Percentiles rank a stretch among this genome's conserved stretches.
These are phyloP conservation scores for Sphenopsis melanotis DNA, from an alignment of 2,797 vertebrate genomes.

Conservation along the genomic window DNA sequence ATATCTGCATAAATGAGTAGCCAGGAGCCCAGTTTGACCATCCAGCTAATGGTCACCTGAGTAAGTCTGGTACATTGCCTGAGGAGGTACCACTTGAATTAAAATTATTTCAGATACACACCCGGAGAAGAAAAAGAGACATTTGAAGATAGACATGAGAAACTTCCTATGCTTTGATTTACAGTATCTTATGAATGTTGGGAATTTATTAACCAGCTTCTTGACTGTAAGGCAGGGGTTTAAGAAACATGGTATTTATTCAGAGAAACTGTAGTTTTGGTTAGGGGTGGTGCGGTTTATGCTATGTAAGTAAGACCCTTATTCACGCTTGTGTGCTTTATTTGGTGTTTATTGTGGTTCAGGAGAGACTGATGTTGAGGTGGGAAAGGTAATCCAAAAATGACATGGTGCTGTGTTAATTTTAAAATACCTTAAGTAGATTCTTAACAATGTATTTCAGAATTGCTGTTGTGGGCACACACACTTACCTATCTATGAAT, in stretches of 20 bases:
- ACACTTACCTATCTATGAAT: neutral
- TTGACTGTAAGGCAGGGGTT: neutral
- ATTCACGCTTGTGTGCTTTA: fast-evolving
- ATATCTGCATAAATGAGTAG: neutral
- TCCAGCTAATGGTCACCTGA: neutral
- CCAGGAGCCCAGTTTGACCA: neutral
- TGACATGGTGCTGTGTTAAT: neutral
- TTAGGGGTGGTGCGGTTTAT: neutral
- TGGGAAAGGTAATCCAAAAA: neutral
- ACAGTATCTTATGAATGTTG: neutral
- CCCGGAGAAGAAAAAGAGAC: neutral
- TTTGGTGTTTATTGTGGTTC: neutral
- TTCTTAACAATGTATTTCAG: neutral
- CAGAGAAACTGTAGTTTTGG: neutral
- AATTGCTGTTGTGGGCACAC: neutral
- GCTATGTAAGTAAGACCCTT: neutral
- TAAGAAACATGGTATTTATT: neutral
- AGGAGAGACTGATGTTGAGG: neutral
- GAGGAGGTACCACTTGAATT: neutral
- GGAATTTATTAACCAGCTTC: neutral
- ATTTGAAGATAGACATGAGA: neutral
- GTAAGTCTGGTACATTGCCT: neutral
- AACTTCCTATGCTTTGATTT: neutral
- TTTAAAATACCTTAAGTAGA: neutral
- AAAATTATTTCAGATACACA: neutral